A percentile compares a stretch with the other conserved stretches of the same genome.
phyloP scores from a whole-genome alignment of 2,797 vertebrate species.

The Chanos chanos region DNA sequence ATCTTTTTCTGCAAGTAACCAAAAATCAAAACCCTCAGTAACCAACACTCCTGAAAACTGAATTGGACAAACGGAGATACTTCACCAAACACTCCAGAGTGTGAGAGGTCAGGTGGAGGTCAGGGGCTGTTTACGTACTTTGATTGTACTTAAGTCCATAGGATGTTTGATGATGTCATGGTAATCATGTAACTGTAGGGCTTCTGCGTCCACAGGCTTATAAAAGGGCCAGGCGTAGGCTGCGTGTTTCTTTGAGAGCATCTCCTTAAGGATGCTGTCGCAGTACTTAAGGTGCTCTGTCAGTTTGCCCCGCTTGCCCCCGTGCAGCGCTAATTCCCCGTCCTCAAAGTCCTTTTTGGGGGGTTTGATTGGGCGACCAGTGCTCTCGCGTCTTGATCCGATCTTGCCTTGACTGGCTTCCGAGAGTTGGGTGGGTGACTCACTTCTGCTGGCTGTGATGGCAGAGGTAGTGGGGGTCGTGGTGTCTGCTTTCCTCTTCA shows the following conservation, averaged over 20 bases:
- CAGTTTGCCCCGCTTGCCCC: conserved; percentile 69
- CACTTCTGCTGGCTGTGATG: conserved; percentile 70
- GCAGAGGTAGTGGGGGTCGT: conserved; percentile 76
- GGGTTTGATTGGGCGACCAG: conserved; percentile 73
- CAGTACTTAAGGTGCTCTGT: conserved; percentile 85
- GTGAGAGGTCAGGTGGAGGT: too few relatives aligned
- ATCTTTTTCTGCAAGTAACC: conserved; percentile 91
- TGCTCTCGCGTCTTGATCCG: conserved; percentile 70
- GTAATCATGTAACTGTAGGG: conserved; percentile 91
- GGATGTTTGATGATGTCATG: conserved; percentile 96
- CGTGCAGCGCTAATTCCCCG: conserved; percentile 65
- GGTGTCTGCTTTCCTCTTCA: conserved; percentile 83
- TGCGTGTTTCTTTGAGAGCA: conserved; percentile 89
- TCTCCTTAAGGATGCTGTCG: conserved; percentile 85
- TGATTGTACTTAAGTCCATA: conserved; percentile 95
- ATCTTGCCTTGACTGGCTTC: conserved; percentile 80
- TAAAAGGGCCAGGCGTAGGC: conserved; percentile 97
- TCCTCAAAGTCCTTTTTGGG: conserved; percentile 77
- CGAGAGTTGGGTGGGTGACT: conserved; percentile 66
- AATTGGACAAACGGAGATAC: too few relatives aligned
- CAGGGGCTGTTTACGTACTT: conserved; percentile 70
- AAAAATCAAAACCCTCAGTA: too few relatives aligned
- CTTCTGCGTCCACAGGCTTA: conserved; percentile 86
- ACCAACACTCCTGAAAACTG: too few relatives aligned
- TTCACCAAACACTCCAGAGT: not conserved